Evolutionary conservation across 2,113 vertebrate genomes (phyloP), one percentile per base, ranked within the genome.

Genomic region (Otus sunia): DNA sequence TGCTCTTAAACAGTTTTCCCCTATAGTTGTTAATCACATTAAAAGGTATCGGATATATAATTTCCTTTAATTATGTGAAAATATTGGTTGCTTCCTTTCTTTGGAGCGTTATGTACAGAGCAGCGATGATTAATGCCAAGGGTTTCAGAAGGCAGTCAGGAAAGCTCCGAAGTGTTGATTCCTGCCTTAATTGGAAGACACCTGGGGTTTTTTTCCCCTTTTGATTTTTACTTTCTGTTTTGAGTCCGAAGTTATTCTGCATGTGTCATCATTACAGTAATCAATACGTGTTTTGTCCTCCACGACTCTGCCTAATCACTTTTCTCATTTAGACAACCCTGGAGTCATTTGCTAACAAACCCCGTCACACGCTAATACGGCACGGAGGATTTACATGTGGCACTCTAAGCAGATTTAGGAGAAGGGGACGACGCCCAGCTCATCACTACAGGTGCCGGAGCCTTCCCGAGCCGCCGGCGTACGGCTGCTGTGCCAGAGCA

Each of bases 11-110:
- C 72, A 83, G 79, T 62, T 95, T 91, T 45, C 78, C 87, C 50
- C 79, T 50, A 64, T 60, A 71, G 63, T 26, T 95, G 94, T 97
- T 98, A 93, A 96, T 97, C 96, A 97, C 94, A 90, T 95, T 96
- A 94, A 97, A 96, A 96, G 80, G 87, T 97, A 97, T 95, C n/a
- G 71, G 96, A 96, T 95, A 96, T 71, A 90, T 88, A 95, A 97
- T 97, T 97, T 97, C 94, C 97, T 94, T 97, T 96, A 97, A 97
- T 97, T 96, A 92, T 5, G 7, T 78, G 56, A 90, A 97, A 97
- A 93, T 77, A 85, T 45, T 36, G 89, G 91, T 97, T 95, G 81
- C 96, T 96, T 97, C 94, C 95, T 95, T 95, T 94, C 96, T 82
- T 90, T 53, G 88, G 68, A 93, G 12, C 3, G 1, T 41, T 74